These are phyloP conservation scores for Grapholita molesta DNA, from an alignment of 1,140 invertebrate species.

Conservation along the genomic window DNA sequence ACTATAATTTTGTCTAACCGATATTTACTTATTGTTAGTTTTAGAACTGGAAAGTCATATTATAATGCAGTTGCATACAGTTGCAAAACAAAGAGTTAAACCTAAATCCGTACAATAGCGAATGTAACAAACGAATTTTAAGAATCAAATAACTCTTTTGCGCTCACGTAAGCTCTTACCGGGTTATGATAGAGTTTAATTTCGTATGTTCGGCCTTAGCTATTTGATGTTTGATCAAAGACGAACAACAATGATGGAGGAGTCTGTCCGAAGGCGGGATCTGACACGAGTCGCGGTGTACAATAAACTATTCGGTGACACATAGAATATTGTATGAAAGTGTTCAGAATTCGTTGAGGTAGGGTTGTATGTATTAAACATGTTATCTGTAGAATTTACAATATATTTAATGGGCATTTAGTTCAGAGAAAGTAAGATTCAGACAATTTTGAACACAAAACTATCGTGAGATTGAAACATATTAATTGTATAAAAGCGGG, in stretches of 20 bases:
- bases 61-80: background rate
- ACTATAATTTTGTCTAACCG: background rate
- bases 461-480: too few species aligned
- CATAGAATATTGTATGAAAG: slow-evolving; percentile 30
- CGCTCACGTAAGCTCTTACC: background rate
- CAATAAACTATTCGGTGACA: slow-evolving; percentile 32
- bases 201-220: background rate
- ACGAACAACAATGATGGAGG: slow-evolving; percentile 36
- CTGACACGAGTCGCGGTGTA: slow-evolving; percentile 21
- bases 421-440: too few species aligned
- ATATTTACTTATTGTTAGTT: background rate
- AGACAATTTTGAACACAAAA: too few species aligned
- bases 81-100: background rate
- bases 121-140: background rate
- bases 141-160: background rate
- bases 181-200: background rate
- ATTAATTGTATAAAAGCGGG: too few species aligned
- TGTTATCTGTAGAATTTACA: too few species aligned
- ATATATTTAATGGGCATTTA: too few species aligned
- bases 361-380: slow-evolving; percentile 20
- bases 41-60: background rate
- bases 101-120: background rate
- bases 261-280: slow-evolving; percentile 32
- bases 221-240: slow-evolving; percentile 15
- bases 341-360: slow-evolving; percentile 29